These are phyloP conservation scores for Copidosoma aretas DNA, from an alignment of 2,888 invertebrate genomes.

Conservation along the genomic window DNA sequence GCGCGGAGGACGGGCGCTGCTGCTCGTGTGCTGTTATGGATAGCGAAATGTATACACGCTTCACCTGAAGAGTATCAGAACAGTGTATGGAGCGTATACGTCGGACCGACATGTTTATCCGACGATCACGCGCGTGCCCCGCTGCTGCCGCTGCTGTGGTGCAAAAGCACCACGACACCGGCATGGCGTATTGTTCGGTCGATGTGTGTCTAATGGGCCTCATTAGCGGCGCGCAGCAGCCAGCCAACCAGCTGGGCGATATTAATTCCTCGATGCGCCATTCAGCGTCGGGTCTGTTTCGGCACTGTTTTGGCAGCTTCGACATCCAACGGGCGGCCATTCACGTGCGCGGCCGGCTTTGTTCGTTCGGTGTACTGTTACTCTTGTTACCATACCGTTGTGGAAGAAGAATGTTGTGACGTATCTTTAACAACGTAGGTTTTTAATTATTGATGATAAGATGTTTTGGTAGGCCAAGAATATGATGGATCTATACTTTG, in stretches of 20 bases:
- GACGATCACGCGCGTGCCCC: not conserved
- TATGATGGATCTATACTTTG: too few relatives aligned
- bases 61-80: not conserved
- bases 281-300: constrained; percentile 7
- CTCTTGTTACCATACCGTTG: too few relatives aligned
- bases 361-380: too few relatives aligned
- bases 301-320: not conserved
- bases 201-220: constrained; percentile 38
- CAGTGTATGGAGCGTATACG: too few relatives aligned
- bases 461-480: too few relatives aligned
- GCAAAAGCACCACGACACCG: not conserved
- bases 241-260: not conserved
- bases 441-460: too few relatives aligned
- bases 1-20: constrained; percentile 1
- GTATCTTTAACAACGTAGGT: too few relatives aligned
- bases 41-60: constrained; percentile 27
- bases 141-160: too few relatives aligned
- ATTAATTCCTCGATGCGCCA: constrained; percentile 36
- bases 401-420: too few relatives aligned
- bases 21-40: constrained; percentile 9
- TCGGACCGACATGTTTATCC: constrained; percentile 31
- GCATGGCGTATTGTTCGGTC: not conserved
- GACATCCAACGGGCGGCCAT: not conserved
- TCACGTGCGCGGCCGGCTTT: not conserved
- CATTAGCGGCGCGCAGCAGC: constrained; percentile 37